Base-by-base conservation (phyloP, 1,140 invertebrate genomes). In the Periplaneta americana region DNA sequence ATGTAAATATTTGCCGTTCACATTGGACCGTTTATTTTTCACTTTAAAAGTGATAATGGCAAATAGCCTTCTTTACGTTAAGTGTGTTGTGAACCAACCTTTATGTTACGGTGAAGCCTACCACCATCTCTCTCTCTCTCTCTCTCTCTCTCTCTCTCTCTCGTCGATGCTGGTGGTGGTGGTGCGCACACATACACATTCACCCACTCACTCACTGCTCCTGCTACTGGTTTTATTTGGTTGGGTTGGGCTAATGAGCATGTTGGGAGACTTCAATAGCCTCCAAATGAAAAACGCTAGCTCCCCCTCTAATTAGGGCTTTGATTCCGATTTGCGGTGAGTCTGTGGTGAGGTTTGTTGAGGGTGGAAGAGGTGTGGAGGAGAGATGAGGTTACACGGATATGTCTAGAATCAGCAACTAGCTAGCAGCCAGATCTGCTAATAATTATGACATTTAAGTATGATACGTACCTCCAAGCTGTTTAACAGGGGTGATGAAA, bases 261-360 rank as follows among this genome's bases (percentile, higher is more conserved):
- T 39, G 79, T 74, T 80, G 79, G 79, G 17, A 57, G 79, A 80
- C 79, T 66, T 80, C 39, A 80, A 80, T 80, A 57, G 79, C 31
- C 39, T 34, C 31, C 79, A 80, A 80, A 80, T 80, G 79, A 80
- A 80, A 80, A 80, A 80, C 79, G 79, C 79, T 66, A 36, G 79
- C 79, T 36, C 34, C 35, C 78, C 31, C n/a, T 39, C 78, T 79
- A 79, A 79, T 79, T 80, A 80, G 57, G 36, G 79, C 79, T 80
- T 80, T 80, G 79, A 80, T 80, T 57, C 39, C 78, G 78, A 80
- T 80, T 80, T 80, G 79, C 57, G 79, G 79, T 80, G 79, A 66
- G 39, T 39, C 31, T 13, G 34, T 22, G 79, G 32, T 36, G 22
- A 17, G 31, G 39, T 80, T 22, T 80, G 39, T 80, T 39, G 18